A percentile compares a stretch with the other conserved stretches of the same genome.
phyloP scores from a whole-genome alignment of 2,113 vertebrate genomes.

The Thunnus thynnus region DNA sequence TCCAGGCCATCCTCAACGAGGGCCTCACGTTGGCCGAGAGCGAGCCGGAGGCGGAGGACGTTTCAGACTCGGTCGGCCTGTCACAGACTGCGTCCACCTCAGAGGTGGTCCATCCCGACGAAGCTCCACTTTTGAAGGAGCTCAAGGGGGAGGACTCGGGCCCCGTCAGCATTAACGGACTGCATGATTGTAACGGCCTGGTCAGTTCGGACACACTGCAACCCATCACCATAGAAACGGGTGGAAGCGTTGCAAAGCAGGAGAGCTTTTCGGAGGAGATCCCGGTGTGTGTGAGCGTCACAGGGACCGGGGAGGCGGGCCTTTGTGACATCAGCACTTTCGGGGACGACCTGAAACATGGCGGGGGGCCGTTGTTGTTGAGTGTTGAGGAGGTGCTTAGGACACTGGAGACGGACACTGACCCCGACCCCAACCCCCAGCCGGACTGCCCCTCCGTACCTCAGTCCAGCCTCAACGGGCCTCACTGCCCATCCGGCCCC shows the following conservation, averaged over 20 bases:
- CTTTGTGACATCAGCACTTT: constrained; percentile 91
- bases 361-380: constrained; percentile 91
- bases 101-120: constrained; percentile 66
- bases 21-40: constrained; percentile 88
- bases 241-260: constrained; percentile 87
- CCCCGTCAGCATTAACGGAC: constrained; percentile 89
- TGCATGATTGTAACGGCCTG: constrained; percentile 94
- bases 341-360: constrained; percentile 92
- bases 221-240: constrained; percentile 86
- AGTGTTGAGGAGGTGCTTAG: constrained; percentile 97
- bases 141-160: constrained; percentile 72
- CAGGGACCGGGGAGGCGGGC: constrained; percentile 80
- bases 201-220: constrained; percentile 86
- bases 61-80: constrained; percentile 83
- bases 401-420: constrained; percentile 93
- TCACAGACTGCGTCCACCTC: constrained; percentile 89
- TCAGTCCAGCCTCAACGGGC: constrained; percentile 87
- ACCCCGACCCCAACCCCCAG: constrained; percentile 61
- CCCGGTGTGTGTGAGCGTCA: constrained; percentile 90
- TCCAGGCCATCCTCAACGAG: constrained; percentile 94
- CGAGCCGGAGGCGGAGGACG: constrained; percentile 84
- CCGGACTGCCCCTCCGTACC: constrained; percentile 87
- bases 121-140: constrained; percentile 40
- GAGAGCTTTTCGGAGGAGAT: constrained; percentile 88
- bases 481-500: constrained; percentile 80